Base-by-base conservation (phyloP, 2,888 invertebrate genomes). In the Pseudoips prasinana region DNA sequence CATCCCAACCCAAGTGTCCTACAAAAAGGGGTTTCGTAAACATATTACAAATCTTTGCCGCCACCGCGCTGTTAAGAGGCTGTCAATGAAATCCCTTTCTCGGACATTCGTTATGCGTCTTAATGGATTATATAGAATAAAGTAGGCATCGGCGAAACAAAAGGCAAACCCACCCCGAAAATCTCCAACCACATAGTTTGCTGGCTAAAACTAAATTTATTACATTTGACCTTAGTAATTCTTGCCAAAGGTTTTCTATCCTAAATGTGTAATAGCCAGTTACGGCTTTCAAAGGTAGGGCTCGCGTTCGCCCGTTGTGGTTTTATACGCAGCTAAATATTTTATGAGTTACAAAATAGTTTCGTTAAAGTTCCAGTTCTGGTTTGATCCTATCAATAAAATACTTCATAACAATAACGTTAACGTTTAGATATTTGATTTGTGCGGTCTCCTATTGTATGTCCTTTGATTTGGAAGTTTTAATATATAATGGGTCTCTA, bases 151-250 rank as follows among this genome's bases (percentile, higher is more conserved):
- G 79, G 73, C 82, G 73, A 84, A 84, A 86, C 86, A 86, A 86
- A 83, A 80, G 81, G 80, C 72, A 68, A 59, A 58, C 65, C 67
- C 70, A 65, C 69, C 67, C 64, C 67, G 74, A 81, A 80, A 83
- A 84, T 81, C 83, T 80, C 80, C 73, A 71, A 85, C 84, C 84
- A 68, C 84, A 81, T 79, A 83, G 79, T 84, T 85, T 76, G 76
- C 67, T 68, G 77, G 69, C 82, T 81, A 78, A 85, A 87, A 85
- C 81, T 81, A 86, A 86, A 86, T 87, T 86, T 86, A 86, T 87
- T 86, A 83, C 85, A 60, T 85, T 82, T 84, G 83, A 83, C 85
- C 86, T 86, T 81, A 81, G 84, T 83, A 81, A 83, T 82, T 83
- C 85, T 82, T 79, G 74, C 72, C 73, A 70, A 73, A 80, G 82